Conservation (phyloP, 2,888 invertebrate genomes). For the Thalpophila matura region DNA sequence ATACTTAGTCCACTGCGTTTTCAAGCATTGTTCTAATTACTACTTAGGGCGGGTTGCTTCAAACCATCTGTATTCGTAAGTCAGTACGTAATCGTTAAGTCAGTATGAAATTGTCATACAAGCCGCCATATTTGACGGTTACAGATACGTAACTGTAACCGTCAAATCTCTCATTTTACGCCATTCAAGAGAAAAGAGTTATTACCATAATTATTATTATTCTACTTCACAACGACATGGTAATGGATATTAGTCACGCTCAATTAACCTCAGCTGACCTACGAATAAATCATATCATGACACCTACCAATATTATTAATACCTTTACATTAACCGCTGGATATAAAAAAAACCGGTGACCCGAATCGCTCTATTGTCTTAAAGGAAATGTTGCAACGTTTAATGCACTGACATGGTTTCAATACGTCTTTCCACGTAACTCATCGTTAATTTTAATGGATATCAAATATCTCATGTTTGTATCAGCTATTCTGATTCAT, state of each 20-base stretch:
- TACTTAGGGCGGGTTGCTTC: no score
- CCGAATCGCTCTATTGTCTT: constrained; percentile 63
- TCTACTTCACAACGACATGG: constrained; percentile 14
- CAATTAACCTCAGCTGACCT: constrained; percentile 15
- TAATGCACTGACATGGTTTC: constrained; percentile 63
- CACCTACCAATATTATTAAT: constrained; percentile 21
- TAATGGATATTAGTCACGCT: constrained; percentile 18
- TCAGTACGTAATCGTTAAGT: no score
- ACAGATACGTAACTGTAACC: no score
- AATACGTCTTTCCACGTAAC: constrained; percentile 46
- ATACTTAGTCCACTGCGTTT: no score
- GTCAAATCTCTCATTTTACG: neutral
- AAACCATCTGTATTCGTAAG: no score
- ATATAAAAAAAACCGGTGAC: constrained; percentile 57
- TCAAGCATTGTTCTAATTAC: no score
- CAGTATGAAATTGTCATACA: no score
- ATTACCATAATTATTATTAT: neutral
- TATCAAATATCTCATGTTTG: constrained; percentile 51
- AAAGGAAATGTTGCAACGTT: constrained; percentile 68
- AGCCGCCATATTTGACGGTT: no score
- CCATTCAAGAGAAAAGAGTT: neutral
- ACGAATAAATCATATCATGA: constrained; percentile 25
- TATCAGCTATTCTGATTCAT: constrained; percentile 31
- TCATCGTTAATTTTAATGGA: constrained; percentile 58
- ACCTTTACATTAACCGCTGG: neutral